Evolutionary conservation across 2,797 vertebrate genomes (phyloP).

Genomic region (Mionectes olivaceus): DNA sequence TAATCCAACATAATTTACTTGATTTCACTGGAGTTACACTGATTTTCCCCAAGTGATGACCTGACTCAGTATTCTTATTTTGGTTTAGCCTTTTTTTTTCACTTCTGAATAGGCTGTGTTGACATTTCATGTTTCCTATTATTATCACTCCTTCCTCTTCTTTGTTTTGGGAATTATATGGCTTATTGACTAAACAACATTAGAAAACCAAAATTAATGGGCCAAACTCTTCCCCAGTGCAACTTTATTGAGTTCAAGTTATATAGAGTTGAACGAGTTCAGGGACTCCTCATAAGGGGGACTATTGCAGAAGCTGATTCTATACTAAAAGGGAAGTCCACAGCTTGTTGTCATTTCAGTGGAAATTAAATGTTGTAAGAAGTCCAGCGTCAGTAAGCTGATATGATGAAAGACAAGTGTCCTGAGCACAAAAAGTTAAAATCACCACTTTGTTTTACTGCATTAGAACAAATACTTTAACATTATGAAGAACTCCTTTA

Average conservation of each 20-base stretch:
- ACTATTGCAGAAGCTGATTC: background rate
- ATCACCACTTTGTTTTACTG: background rate
- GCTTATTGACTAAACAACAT: constrained; percentile 45
- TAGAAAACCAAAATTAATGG: constrained; percentile 40
- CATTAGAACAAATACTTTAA: background rate
- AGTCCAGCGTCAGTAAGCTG: background rate
- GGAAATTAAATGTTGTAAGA: background rate
- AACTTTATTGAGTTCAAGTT: constrained; percentile 22
- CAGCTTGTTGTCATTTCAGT: background rate
- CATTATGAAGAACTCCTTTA: background rate
- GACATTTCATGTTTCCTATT: constrained; percentile 18
- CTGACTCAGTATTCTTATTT: background rate
- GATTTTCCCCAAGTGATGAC: background rate
- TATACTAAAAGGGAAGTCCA: background rate
- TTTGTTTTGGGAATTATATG: constrained; percentile 37
- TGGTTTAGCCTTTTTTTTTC: background rate
- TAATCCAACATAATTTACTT: background rate
- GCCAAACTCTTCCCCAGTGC: constrained; percentile 5
- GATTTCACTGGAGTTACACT: background rate
- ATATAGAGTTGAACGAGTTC: constrained; percentile 15
- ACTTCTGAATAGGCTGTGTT: background rate
- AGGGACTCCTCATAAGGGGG: background rate
- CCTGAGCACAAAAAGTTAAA: background rate
- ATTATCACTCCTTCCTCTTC: background rate
- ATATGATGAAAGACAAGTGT: background rate